These are phyloP conservation scores for Hydra vulgaris DNA, from an alignment of 30 jellyfish, hydroid and myxozoan species.

Conservation along the genomic window DNA sequence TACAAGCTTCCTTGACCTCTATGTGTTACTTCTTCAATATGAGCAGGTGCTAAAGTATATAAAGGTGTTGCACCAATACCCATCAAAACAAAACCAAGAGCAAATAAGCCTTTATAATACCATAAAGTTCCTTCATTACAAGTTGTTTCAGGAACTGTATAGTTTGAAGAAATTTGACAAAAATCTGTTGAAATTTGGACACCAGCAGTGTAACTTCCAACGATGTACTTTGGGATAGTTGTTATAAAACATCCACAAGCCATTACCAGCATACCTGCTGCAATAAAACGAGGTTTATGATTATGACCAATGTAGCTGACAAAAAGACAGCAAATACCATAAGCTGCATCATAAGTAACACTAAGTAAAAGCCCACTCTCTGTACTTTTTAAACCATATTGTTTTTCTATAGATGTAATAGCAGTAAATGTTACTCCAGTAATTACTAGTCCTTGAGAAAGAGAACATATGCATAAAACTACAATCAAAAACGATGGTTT, in stretches of 20 bases:
- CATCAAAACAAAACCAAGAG: constrained; percentile 54
- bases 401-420: constrained; percentile 73
- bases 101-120: constrained; percentile 56
- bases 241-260: constrained; percentile 65
- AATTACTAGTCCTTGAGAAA: constrained; percentile 78
- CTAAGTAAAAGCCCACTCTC: constrained; percentile 54
- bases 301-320: constrained; percentile 72
- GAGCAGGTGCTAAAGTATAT: constrained; percentile 82
- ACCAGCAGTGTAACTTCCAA: constrained; percentile 74
- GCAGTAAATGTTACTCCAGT: constrained; percentile 69
- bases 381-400: constrained; percentile 74
- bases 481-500: constrained; percentile 52
- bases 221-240: constrained; percentile 58
- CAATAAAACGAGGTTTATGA: constrained; percentile 65
- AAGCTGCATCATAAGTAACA: constrained; percentile 71
- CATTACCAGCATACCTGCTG: constrained; percentile 53
- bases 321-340: constrained; percentile 57
- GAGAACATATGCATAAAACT: constrained; percentile 34
- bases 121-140: constrained; percentile 60
- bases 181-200: constrained; percentile 48
- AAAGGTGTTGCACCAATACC: constrained; percentile 97
- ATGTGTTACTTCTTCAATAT: constrained; percentile 65
- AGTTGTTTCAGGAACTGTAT: constrained; percentile 4
- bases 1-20: constrained; percentile 75
- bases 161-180: constrained; percentile 15